These are phyloP conservation scores for Atractosteus spatula DNA, from an alignment of 2,113 vertebrate species.

Conservation along the genomic window DNA sequence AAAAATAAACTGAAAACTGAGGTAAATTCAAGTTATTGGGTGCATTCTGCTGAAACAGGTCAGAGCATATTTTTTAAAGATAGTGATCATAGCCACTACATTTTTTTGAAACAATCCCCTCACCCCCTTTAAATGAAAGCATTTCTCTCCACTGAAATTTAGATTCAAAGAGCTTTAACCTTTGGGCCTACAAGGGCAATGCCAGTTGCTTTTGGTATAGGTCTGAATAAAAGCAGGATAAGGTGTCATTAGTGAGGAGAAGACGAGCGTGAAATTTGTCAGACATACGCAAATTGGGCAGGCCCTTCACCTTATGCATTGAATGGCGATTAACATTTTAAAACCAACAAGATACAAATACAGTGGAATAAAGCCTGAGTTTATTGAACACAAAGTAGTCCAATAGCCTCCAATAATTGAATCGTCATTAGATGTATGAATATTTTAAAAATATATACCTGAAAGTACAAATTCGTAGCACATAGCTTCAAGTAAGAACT, in stretches of 20 bases:
- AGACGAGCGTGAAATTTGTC: conserved; percentile 44
- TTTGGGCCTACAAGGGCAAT: conserved; percentile 42
- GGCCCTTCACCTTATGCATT: conserved; percentile 22
- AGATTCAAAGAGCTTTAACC: conserved; percentile 44
- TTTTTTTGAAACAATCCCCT: not conserved
- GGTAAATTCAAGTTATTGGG: not conserved
- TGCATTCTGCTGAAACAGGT: not conserved
- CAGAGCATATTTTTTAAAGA: conserved; percentile 6
- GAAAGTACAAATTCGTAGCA: no score
- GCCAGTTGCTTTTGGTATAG: conserved; percentile 38
- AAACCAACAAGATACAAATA: conserved; percentile 12
- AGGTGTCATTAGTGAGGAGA: conserved; percentile 46
- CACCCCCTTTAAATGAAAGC: conserved; percentile 29
- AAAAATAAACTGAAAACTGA: not conserved
- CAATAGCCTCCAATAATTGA: not conserved
- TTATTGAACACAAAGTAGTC: not conserved
- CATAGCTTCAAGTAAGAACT: no score
- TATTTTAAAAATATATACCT: no score
- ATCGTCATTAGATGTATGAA: no score
- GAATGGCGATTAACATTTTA: conserved; percentile 12
- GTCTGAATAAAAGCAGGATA: conserved; percentile 52
- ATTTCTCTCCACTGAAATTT: conserved; percentile 35
- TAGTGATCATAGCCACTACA: conserved; percentile 14
- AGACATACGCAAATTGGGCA: conserved; percentile 41
- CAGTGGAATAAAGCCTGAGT: not conserved